Percentiles rank a stretch among this genome's conserved stretches.
phyloP scores from a whole-genome alignment of 2,113 vertebrate genomes.

The Ibidorhyncha struthersii region DNA sequence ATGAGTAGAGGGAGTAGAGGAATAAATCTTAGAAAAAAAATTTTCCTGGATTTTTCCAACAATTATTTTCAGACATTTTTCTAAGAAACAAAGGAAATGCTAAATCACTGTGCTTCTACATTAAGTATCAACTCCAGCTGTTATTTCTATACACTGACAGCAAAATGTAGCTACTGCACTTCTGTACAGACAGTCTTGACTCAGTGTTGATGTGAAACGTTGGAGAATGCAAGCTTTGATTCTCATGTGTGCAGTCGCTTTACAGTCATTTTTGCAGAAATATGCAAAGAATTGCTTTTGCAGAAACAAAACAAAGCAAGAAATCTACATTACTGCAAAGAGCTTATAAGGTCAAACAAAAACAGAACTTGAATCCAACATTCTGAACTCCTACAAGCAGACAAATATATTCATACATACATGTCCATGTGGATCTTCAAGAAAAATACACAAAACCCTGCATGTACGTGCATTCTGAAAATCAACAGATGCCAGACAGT shows the following conservation, averaged over 20 bases:
- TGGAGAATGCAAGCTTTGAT: neutral
- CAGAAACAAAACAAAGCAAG: slow-evolving; percentile 4
- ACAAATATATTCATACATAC: neutral
- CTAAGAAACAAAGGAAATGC: slow-evolving; percentile 16
- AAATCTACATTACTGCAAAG: neutral
- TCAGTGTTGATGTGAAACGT: neutral
- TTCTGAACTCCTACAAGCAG: neutral
- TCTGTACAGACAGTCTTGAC: neutral
- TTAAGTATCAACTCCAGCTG: slow-evolving; percentile 19
- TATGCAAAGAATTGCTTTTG: neutral
- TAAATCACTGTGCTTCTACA: neutral
- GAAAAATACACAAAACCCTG: neutral
- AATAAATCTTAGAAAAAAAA: neutral
- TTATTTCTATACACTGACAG: neutral
- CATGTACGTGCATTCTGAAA: neutral
- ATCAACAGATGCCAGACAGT: slow-evolving; percentile 30
- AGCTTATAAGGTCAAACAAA: neutral
- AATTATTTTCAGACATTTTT: neutral
- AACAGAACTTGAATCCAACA: neutral
- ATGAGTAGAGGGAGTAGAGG: neutral
- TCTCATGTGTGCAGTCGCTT: neutral
- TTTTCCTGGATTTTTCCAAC: neutral
- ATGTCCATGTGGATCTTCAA: neutral
- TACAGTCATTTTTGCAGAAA: neutral
- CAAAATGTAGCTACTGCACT: slow-evolving; percentile 14